Evolutionary conservation across 2,797 vertebrate species (phyloP), one percentile per base, ranked within the genome.

Genomic region (Phoebastria nigripes): DNA sequence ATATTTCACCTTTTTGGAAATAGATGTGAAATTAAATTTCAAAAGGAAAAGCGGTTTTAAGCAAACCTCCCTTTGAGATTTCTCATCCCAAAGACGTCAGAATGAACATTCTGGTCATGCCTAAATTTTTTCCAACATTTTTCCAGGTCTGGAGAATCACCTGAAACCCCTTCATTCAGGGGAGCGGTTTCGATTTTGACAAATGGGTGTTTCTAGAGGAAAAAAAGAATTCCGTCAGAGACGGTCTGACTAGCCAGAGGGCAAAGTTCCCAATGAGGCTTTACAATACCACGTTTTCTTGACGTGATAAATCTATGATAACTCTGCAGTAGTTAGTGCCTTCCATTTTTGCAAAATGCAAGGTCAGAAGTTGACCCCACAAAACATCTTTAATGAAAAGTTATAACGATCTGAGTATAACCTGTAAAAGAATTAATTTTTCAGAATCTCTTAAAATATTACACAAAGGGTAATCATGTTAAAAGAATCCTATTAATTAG

Each of bases 351-450:
- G 58, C 58, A 67, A 74, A 92, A 88, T 31, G 63, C 66, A 25
- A n/a, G 85, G 78, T 80, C 77, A 91, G 47, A 61, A 70, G 59
- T 11, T 93, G 86, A 86, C 79, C 77, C 51, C 3, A 1, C 89
- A 63, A 78, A 94, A 33, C n/a, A 80, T 89, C 56, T 88, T 94
- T 90, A 94, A 95, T 82, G 54, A 94, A 92, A 96, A 96, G 77
- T 93, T 72, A 73, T 65, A 65, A 84, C 8, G 2, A 33, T 93
- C 37, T 12, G 11, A 59, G 56, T 82, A 63, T 84, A 94, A 92
- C 87, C 79, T 90, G 73, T 37, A 41, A 76, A 92, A 80, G 62
- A 93, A 95, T 90, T 82, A 91, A 86, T 95, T 95, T 96, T 89
- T 82, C 74, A 94, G 66, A 41, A 22, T 69, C 65, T 92, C 61